Percentiles rank a stretch among this genome's conserved stretches.
phyloP scores from a whole-genome alignment of 2,113 vertebrate genomes.

The Zeus faber region DNA sequence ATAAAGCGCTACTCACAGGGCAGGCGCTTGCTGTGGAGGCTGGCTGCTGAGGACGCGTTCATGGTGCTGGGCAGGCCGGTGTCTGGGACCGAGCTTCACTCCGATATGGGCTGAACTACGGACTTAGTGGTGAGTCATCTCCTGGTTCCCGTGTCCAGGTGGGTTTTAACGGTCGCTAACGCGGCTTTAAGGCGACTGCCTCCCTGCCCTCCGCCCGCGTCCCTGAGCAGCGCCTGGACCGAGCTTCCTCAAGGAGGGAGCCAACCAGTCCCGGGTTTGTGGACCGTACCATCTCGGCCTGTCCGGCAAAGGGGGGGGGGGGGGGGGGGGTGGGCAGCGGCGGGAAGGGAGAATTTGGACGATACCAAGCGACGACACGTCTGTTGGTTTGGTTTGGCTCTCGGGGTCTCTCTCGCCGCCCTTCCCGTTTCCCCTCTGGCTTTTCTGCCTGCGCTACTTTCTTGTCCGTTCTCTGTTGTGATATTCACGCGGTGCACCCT shows the following conservation, averaged over 20 bases:
- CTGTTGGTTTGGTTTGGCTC: background rate
- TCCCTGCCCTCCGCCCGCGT: background rate
- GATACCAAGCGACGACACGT: constrained; percentile 53
- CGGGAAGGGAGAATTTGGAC: constrained; percentile 50
- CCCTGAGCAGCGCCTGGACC: no score
- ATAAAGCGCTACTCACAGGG: constrained; percentile 62
- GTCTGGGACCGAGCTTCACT: constrained; percentile 5
- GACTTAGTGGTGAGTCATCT: constrained; percentile 24
- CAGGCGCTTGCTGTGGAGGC: constrained; percentile 60
- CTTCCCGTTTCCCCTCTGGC: no score
- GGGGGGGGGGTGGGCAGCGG: constrained; percentile 20
- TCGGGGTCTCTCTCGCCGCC: background rate
- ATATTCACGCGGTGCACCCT: no score
- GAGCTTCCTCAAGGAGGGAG: constrained; percentile 45
- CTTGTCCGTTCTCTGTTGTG: no score
- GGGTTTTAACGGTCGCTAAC: no score
- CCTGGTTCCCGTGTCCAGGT: constrained; percentile 4
- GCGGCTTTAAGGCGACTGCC: no score
- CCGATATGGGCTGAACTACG: constrained; percentile 14
- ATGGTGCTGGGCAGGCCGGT: constrained; percentile 51
- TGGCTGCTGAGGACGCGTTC: constrained; percentile 70
- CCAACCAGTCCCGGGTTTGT: constrained; percentile 59
- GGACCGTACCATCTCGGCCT: constrained; percentile 58
- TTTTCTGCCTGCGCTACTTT: no score
- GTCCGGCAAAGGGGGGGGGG: constrained; percentile 50